Base-by-base conservation (phyloP, 2,888 invertebrate species). In the Stenotaenia linearis region DNA sequence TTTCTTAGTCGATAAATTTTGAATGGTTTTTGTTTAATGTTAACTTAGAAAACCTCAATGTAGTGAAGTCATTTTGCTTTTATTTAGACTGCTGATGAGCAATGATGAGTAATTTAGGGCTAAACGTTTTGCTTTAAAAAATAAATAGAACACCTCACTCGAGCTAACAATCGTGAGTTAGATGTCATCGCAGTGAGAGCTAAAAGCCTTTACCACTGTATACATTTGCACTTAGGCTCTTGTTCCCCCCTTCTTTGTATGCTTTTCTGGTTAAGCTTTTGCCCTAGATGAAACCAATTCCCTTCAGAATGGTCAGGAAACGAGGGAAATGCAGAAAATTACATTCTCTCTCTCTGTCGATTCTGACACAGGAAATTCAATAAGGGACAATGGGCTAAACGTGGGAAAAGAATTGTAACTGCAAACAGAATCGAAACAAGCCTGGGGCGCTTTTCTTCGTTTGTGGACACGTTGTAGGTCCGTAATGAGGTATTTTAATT, bases 241-340 rank as follows among this genome's bases (percentile, higher is more conserved):
- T 50, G 56, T 18, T 56, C 56, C 18, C 1, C 56, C 56, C 18
- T n/a, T 23, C n/a, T 56, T 56, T 56, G 56, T 56, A 56, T 56
- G 56, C 56, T 56, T 56, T 56, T 56, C 56, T 56, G 56, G 56
- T 56, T 56, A 56, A 56, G 56, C 56, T 56, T 56, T 56, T 56
- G 56, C 56, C 56, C 56, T 56, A 23, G 56, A 56, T 56, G 56
- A 56, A 56, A 56, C 56, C 56, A 56, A 56, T 56, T 56, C 56
- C 56, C 56, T 56, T 56, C 23, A 56, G 56, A 56, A 56, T 56
- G 56, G 56, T 56, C 56, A 56, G 56, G 56, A 56, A 56, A 56
- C 56, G 56, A 56, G 56, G 56, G 56, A 56, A 56, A 56, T 56
- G 56, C 56, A 56, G 56, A 56, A 56, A 56, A 56, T 56, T 56